Conservation (phyloP, 2,797 vertebrate genomes). For the Iguana delicatissima region DNA sequence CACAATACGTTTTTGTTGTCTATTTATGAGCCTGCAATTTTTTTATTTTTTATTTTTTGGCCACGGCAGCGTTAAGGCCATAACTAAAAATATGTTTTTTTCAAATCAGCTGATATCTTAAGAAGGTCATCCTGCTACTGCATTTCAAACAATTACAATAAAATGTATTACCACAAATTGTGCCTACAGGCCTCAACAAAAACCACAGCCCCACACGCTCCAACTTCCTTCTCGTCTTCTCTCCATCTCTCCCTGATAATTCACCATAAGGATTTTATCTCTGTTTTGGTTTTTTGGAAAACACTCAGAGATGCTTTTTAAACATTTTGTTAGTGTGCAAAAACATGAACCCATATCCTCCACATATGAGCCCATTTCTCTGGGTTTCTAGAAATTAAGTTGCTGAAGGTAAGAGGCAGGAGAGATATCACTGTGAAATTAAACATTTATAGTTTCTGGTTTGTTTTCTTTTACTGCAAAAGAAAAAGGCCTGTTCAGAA, state of each 20-base stretch:
- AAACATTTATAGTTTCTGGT: neutral
- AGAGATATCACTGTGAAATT: neutral
- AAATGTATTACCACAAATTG: neutral
- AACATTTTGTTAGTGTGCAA: neutral
- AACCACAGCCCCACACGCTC: neutral
- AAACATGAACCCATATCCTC: neutral
- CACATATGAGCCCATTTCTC: neutral
- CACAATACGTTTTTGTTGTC: too few relatives aligned
- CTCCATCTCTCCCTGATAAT: neutral
- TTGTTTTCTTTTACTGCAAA: neutral
- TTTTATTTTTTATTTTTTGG: neutral
- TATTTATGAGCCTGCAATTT: neutral
- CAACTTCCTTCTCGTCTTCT: neutral
- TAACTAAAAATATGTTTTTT: fast-evolving
- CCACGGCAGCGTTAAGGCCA: neutral
- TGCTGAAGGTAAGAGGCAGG: neutral
- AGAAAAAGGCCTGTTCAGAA: too few relatives aligned
- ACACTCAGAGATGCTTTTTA: neutral
- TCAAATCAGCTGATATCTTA: constrained; percentile 7
- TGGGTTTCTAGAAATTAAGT: neutral
- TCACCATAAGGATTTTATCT: neutral
- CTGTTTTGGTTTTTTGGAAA: neutral
- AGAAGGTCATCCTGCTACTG: neutral
- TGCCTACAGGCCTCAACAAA: neutral
- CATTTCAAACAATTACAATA: neutral